Percentiles rank a stretch among this genome's conserved stretches.
Evolutionary conservation across 2,888 invertebrate species (phyloP).

Genomic region (Tachina grossa): DNA sequence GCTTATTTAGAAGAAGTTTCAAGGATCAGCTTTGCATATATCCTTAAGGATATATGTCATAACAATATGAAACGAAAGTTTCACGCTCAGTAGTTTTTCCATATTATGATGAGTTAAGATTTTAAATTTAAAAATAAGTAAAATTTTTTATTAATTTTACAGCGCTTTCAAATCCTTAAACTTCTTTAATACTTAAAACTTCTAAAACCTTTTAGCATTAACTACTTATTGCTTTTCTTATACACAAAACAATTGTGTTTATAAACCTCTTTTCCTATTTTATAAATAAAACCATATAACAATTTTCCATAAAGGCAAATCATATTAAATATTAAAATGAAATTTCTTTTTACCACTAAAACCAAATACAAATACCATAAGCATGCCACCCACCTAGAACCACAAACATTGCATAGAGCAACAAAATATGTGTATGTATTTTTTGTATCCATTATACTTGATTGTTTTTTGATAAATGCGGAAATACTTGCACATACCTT

Average conservation of each 20-base stretch:
- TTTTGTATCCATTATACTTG: constrained; percentile 29
- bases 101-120: no score
- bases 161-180: no score
- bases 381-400: neutral
- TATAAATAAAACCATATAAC: constrained; percentile 23
- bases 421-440: neutral
- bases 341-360: constrained; percentile 30
- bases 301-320: constrained; percentile 32
- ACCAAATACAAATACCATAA: neutral
- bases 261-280: neutral
- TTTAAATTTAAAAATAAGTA: no score
- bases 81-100: no score
- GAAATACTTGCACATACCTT: constrained; percentile 65
- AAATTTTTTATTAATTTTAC: no score
- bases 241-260: constrained; percentile 16
- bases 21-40: no score
- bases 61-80: no score
- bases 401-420: constrained; percentile 13
- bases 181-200: neutral
- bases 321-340: constrained; percentile 40
- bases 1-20: no score
- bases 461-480: constrained; percentile 60
- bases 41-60: no score
- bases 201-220: neutral
- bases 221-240: neutral